Conservation (phyloP, 1,140 invertebrate species). For the Idris sp. region DNA sequence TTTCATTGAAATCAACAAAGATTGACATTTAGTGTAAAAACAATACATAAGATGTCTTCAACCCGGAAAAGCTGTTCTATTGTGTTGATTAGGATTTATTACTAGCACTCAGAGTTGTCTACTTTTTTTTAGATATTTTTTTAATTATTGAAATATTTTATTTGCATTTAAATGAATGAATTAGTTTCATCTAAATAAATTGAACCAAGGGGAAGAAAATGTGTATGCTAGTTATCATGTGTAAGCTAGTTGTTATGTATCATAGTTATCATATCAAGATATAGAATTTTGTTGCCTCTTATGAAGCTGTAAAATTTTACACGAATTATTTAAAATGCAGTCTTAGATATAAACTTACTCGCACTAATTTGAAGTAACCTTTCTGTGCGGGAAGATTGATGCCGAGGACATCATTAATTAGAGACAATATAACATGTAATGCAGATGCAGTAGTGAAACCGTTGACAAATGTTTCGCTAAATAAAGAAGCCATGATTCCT, state of each 20-base stretch:
- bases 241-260: too few species aligned
- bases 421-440: constrained; percentile 91
- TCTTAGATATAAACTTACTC: constrained; percentile 75
- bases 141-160: constrained; percentile 6
- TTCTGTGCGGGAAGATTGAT: constrained; percentile 82
- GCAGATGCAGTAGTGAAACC: constrained; percentile 94
- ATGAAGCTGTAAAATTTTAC: neutral
- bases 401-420: constrained; percentile 94
- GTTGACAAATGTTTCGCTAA: constrained; percentile 94
- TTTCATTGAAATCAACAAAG: too few species aligned
- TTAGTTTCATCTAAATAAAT: too few species aligned
- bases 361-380: constrained; percentile 86
- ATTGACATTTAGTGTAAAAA: too few species aligned
- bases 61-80: constrained; percentile 50
- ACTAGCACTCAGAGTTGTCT: constrained; percentile 24
- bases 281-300: too few species aligned
- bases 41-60: constrained; percentile 47
- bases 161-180: too few species aligned
- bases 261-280: too few species aligned
- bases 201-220: too few species aligned
- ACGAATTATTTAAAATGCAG: constrained; percentile 1
- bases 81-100: constrained; percentile 50
- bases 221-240: too few species aligned
- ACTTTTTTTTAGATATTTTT: constrained; percentile 13
- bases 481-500: constrained; percentile 89